These are phyloP conservation scores for Eumaeus atala DNA, from an alignment of 1,140 invertebrate species.

Conservation along the genomic window DNA sequence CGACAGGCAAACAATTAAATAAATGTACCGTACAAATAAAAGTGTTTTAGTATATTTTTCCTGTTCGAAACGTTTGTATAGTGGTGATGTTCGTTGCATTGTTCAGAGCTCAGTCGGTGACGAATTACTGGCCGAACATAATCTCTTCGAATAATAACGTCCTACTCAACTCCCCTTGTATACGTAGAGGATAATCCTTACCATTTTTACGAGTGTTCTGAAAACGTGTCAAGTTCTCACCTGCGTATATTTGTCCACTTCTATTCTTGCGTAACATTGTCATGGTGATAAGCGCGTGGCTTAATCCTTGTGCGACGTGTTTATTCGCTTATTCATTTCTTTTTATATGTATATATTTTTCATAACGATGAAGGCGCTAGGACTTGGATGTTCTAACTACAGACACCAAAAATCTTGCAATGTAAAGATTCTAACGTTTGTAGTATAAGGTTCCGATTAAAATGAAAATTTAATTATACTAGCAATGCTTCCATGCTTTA, in stretches of 20 bases:
- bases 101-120: constrained; percentile 16
- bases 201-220: constrained; percentile 28
- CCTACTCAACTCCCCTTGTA: constrained; percentile 22
- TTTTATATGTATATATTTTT: too few species aligned
- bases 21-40: not conserved
- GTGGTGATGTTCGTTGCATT: constrained; percentile 9
- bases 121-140: constrained; percentile 25
- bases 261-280: constrained; percentile 19
- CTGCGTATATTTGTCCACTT: constrained; percentile 28
- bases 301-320: not conserved
- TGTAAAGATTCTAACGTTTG: too few species aligned
- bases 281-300: constrained; percentile 17
- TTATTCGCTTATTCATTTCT: not conserved
- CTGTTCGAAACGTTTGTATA: not conserved
- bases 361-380: too few species aligned
- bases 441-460: too few species aligned
- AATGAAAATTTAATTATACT: too few species aligned
- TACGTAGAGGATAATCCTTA: constrained; percentile 27
- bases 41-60: constrained; percentile 1
- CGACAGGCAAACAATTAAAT: constrained; percentile 3
- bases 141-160: constrained; percentile 23
- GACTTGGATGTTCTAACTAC: too few species aligned
- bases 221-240: constrained; percentile 36
- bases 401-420: too few species aligned
- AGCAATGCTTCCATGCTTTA: too few species aligned